Percentiles rank a stretch among this genome's conserved stretches.
phyloP scores from a whole-genome alignment of 1,140 invertebrate species.

The Eupristina koningsbergeri region DNA sequence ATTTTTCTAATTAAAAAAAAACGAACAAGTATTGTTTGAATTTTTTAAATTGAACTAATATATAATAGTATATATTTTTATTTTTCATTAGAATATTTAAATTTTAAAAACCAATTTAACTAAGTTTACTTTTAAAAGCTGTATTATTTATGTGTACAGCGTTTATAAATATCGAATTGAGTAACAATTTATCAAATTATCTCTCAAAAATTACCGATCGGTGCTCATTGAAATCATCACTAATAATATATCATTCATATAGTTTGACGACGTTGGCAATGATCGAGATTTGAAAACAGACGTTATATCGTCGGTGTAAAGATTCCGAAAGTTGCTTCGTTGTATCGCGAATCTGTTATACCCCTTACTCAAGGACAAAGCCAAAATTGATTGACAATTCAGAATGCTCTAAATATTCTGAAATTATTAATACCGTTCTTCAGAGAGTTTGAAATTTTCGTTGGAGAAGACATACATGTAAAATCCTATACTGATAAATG shows the following conservation, averaged over 20 bases:
- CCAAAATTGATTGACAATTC: neutral
- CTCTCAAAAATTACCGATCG: neutral
- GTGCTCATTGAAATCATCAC: slow-evolving; percentile 17
- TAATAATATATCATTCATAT: slow-evolving; percentile 31
- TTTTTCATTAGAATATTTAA: too few species aligned
- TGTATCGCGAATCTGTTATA: neutral
- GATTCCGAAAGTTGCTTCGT: neutral
- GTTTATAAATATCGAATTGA: neutral
- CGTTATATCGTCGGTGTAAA: neutral
- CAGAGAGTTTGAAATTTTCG: neutral
- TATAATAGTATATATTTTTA: too few species aligned
- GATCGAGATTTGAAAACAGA: neutral
- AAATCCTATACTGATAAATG: neutral
- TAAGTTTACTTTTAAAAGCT: too few species aligned
- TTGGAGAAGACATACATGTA: neutral
- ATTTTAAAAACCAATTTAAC: neutral
- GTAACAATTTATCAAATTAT: neutral
- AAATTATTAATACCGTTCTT: neutral
- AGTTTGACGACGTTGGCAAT: slow-evolving; percentile 11
- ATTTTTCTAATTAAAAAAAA: too few species aligned
- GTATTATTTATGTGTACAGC: neutral
- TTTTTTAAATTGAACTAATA: too few species aligned
- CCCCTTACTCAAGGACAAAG: slow-evolving; percentile 10
- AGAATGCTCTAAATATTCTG: neutral
- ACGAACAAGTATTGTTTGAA: too few species aligned